Evolutionary conservation across 2,888 invertebrate genomes (phyloP), one percentile per base, ranked within the genome.

Genomic region (Synanthedon andrenaeformis): DNA sequence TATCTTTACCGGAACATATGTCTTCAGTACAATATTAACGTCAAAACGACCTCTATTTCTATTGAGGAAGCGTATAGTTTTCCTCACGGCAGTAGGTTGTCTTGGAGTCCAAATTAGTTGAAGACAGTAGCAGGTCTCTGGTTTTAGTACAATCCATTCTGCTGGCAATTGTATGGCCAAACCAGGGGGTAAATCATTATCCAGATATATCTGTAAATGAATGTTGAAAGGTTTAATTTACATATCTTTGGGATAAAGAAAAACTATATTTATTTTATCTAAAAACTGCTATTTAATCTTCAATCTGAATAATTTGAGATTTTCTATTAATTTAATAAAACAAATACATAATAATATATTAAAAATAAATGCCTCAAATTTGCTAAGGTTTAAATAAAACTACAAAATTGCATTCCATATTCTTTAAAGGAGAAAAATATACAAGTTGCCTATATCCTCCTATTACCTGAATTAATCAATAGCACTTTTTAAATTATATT

Each of bases 1-100:
- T 35, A 35, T 61, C 63, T 72, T n/a, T 73, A 88, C 88, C 82
- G 89, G 35, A 10, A 35, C 35, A 35, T 35, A 35, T 35, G 35
- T 35, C 10, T 92, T 92, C 13, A 92, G 83, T 6, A 90, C 88
- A 4, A 93, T 76, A 59, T 90, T 85, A 4, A 93, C 88, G 67
- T 93, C 92, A 78, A 91, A 91, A 66, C 91, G 89, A 52, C 92
- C 90, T 59, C 90, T 88, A 54, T 89, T 87, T 57, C 89, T 90
- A 74, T 92, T 92, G 1, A 89, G 88, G 51, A 94, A 82, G 53
- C 92, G 89, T 42, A 91, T 76, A 0, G 89, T 89, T 63, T 93
- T 91, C 57, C 92, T 83, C 67, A 90, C 89, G 3, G 89, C 85
- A 6, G 90, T 89, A 41, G 85, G 88, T 59, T 89, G 82, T 13